Evolutionary conservation across 2,797 vertebrate genomes (phyloP), one percentile per base, ranked within the genome.

Genomic region (Siniperca obscura): DNA sequence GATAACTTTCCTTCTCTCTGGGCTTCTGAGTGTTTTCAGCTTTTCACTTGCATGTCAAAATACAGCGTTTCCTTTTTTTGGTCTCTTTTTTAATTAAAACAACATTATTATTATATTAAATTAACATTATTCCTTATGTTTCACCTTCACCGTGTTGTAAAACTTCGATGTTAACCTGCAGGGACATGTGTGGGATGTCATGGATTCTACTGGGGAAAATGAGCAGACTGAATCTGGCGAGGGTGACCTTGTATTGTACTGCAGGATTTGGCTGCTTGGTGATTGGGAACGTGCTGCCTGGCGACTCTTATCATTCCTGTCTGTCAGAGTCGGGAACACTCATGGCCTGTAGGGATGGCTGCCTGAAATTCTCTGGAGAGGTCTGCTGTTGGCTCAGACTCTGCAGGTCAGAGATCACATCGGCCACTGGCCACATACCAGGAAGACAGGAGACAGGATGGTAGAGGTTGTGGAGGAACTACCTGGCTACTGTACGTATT

Each of bases 271-370:
- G 87, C 90, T 76, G 79, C 36, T n/a, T 61, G 74, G 70, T 68
- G 83, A 76, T 85, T 61, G 80, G 80, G 91, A 92, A 94, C 88
- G 76, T 83, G 86, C 80, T 82, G 86, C 81, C 78, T 75, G 87
- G 89, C 82, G 86, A 89, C 88, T 90, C 89, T 91, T 92, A 93
- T 93, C 87, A 81, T 86, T 90, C 83, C 93, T 75, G 84, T 84
- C 88, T 88, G 86, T 91, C 90, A 88, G 78, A 91, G 81, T 87
- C 59, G n/a, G 83, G 90, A 92, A 90, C 86, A 87, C 84, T 90
- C 77, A 61, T 50, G 52, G 89, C 80, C 91, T 91, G 85, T 66
- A 80, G 88, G 82, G 89, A 86, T 42, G 84, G 85, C 91, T 89
- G 90, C 72, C 70, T 89, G 70, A 87, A 91, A 92, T 91, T 92